Base-by-base conservation (phyloP, 1,140 invertebrate species). In the Drosophila bifasciata region DNA sequence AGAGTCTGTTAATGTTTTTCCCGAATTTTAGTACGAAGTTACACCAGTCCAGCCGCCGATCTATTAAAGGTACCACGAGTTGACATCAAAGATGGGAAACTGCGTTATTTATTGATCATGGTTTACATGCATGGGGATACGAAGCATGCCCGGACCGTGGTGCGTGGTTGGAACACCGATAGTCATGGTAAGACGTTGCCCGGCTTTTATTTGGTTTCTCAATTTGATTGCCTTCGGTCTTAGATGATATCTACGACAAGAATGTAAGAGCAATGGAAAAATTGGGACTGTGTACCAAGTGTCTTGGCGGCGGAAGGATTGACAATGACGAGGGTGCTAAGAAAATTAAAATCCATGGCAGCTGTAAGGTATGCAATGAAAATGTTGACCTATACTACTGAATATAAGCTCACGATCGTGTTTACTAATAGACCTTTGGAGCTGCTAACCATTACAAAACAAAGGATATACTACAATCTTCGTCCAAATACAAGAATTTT, bases 291-390 rank as follows among this genome's bases (percentile, higher is more conserved):
- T 88, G 83, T 25, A 41, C 55, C 1, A 76, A 51, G 25, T 36
- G 62, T 11, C 32, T 76, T 3, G 83, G 83, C 15, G 83, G 83
- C 16, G 83, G 83, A 21, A 58, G 17, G 15, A 61, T 88, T 21
- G 1, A 60, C 0, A 23, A 66, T 7, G 16, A 79, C 3, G 1
- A n/a, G 0, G 6, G 3, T 0, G 25, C 25, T 1, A 46, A 52
- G 36, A 59, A 15, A 5, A 76, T 88, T 0, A 23, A 43, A 15
- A 67, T 88, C 13, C 56, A 62, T 19, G 75, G 83, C 0, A 17
- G 7, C 6, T 81, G 79, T 17, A 25, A 40, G 17, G 83, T 88
- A 76, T 63, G 68, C 45, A 46, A 6, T 40, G 9, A 3, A 8
- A 15, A 16, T 5, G 1, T 43, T 9, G 6, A 9, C 5, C 2